Evolutionary conservation across 2,113 vertebrate genomes (phyloP).

Genomic region (Conger conger): DNA sequence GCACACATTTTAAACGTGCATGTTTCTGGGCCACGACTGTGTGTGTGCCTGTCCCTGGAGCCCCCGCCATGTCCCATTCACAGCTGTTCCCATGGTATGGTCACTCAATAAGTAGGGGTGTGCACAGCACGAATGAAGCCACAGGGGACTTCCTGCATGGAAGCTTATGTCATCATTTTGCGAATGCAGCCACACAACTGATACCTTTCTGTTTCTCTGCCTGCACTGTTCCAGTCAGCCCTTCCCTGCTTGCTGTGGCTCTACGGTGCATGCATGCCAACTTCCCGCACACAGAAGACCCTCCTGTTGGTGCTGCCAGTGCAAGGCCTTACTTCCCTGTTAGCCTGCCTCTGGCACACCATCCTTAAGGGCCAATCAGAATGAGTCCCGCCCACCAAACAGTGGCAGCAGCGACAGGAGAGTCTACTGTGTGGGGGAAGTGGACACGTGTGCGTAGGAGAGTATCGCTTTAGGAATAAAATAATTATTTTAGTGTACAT

Average conservation of each 20-base stretch:
- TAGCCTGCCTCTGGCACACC: too few relatives aligned
- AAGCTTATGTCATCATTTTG: background rate
- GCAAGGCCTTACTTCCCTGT: too few relatives aligned
- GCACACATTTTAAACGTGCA: background rate
- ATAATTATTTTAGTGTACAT: too few relatives aligned
- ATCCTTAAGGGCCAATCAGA: too few relatives aligned
- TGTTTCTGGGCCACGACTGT: background rate
- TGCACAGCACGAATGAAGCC: background rate
- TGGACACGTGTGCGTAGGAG: too few relatives aligned
- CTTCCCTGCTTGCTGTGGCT: background rate
- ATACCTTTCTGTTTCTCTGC: background rate
- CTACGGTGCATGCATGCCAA: background rate
- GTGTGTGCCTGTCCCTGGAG: background rate
- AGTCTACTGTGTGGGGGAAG: too few relatives aligned
- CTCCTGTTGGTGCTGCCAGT: background rate
- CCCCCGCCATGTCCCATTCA: background rate
- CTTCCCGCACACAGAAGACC: background rate
- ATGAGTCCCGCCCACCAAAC: too few relatives aligned
- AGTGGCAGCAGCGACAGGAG: too few relatives aligned
- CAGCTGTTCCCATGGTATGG: background rate
- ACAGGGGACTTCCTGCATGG: background rate
- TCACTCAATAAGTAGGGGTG: background rate
- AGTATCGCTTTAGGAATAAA: too few relatives aligned
- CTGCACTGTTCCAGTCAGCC: background rate
- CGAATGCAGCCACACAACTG: background rate